A percentile compares a stretch with the other conserved stretches of the same genome.
Evolutionary conservation across 1,140 invertebrate species (phyloP).

Genomic region (Capitella teleta): DNA sequence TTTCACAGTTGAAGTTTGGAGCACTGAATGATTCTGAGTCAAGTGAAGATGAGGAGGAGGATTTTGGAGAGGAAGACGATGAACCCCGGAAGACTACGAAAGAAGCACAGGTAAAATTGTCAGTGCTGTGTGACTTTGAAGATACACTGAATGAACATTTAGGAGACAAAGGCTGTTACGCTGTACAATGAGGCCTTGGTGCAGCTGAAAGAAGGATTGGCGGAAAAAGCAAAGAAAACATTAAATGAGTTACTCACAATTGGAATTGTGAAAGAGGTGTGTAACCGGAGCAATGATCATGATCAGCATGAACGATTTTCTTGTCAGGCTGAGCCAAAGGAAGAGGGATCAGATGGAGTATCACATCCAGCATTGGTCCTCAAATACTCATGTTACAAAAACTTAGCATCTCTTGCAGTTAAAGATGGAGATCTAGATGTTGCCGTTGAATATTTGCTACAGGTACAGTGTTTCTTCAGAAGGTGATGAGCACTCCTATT

Average conservation of each 20-base stretch:
- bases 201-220: slow-evolving; percentile 49
- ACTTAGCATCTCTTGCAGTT: slow-evolving; percentile 53
- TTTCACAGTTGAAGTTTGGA: too few species aligned
- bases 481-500: not conserved
- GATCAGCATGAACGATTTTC: not conserved
- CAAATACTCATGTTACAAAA: slow-evolving; percentile 61
- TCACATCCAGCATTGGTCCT: slow-evolving; percentile 43
- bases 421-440: slow-evolving; percentile 45
- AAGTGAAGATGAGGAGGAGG: too few species aligned
- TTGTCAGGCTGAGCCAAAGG: slow-evolving; percentile 24
- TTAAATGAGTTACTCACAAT: not conserved
- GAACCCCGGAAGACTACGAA: too few species aligned
- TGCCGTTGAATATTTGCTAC: slow-evolving; percentile 49
- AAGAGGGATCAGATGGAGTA: not conserved
- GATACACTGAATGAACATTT: too few species aligned
- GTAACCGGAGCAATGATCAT: not conserved
- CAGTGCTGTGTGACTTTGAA: too few species aligned
- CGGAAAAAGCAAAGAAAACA: slow-evolving; percentile 46
- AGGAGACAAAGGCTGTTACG: slow-evolving; percentile 59
- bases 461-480: slow-evolving; percentile 29
- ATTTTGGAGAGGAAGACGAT: too few species aligned
- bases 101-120: too few species aligned
- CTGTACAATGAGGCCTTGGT: slow-evolving; percentile 58
- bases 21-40: too few species aligned
- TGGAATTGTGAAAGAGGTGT: not conserved